Conservation (phyloP, 1,140 invertebrate species). For the Ceratosolen solmsi region DNA sequence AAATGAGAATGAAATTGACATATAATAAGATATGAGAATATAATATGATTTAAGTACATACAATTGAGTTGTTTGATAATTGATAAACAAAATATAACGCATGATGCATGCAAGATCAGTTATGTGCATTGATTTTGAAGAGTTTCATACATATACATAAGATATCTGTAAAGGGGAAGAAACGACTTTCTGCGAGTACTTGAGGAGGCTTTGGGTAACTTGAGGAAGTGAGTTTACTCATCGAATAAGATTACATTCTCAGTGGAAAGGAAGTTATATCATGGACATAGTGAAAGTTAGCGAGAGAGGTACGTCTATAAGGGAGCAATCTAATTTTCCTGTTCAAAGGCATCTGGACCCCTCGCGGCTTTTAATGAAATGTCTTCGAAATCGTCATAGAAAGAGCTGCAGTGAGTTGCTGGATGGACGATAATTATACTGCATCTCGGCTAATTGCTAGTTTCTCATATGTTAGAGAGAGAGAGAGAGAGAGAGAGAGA, state of each 20-base stretch:
- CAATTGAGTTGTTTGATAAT: no score
- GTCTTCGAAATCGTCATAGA: conserved; percentile 12
- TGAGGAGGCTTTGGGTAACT: background rate
- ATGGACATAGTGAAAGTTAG: background rate
- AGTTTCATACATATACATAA: background rate
- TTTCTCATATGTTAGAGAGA: background rate
- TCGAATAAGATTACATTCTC: conserved; percentile 32
- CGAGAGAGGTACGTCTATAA: background rate
- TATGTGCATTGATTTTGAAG: background rate
- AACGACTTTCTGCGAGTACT: background rate
- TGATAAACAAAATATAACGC: no score
- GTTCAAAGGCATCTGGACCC: background rate
- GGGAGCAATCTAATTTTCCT: conserved; percentile 23
- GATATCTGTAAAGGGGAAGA: background rate
- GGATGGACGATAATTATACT: conserved; percentile 16
- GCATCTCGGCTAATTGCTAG: background rate
- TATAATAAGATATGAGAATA: no score
- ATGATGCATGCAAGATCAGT: no score
- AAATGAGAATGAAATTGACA: no score
- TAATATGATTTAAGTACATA: no score
- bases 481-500: no score
- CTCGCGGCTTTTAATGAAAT: conserved; percentile 26
- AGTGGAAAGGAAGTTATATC: conserved; percentile 1
- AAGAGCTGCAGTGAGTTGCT: background rate
- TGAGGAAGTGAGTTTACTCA: background rate